Base-by-base conservation (phyloP, 1,140 invertebrate species). In the Zaprionus tsacasi region DNA sequence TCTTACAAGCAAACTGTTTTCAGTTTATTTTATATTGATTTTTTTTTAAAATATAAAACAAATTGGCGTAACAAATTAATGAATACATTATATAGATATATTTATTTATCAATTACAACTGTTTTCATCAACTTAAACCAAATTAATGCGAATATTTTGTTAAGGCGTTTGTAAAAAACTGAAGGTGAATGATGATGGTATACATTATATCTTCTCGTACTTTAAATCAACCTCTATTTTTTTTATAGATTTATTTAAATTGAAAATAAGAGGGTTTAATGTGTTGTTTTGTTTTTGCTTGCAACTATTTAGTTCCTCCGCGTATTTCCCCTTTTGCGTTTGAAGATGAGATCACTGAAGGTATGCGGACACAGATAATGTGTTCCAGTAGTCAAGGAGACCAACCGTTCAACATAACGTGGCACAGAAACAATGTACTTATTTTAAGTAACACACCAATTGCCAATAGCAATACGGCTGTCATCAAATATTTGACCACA, bases 311-410 rank as follows among this genome's bases (percentile, higher is more conserved):
- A 96, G 95, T 96, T 92, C 93, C 94, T 13, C 95, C 95, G 38
- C 94, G 94, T 88, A 95, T 96, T 68, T 93, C 94, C 40, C 94
- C 95, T 54, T 95, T 96, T 86, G 93, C 92, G 54, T 94, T 96
- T 82, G 94, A 95, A 59, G 93, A 94, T 65, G 93, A 94, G 71
- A 94, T 93, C 8, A 95, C 96, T 82, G 95, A 97, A 93, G 96
- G 96, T 6, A 96, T 96, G 91, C 93, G 96, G 52, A 95, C 96
- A 8, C 96, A 96, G 72, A 94, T 97, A 21, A 95, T 96, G 33
- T 97, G 97, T 91, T 96, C 95, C 68, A 95, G 96, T 45, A 94
- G 95, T 64, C 96, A 96, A 86, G 96, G 96, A 6, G 96, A 97
- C 86, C 93, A 95, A 67, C 96, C 96, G 1, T 93, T 97, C 45